Evolutionary conservation across 1,140 invertebrate genomes (phyloP), one percentile per base, ranked within the genome.

Genomic region (Magallana angulata): DNA sequence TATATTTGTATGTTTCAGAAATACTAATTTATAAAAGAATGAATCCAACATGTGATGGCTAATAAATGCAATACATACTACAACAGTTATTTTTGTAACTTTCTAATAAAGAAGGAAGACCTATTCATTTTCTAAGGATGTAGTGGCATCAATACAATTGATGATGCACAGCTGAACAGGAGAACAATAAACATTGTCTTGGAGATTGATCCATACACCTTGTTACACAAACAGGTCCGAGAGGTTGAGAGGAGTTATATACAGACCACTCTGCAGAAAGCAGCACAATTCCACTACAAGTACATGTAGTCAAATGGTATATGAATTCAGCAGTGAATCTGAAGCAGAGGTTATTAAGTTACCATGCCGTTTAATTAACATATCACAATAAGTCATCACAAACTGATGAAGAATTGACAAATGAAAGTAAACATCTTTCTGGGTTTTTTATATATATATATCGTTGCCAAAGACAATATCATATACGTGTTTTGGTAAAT

Each of bases 121-220:
- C 24, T 16, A 68, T 71, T 24, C 24, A 7, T 68, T n/a, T 76
- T n/a, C 57, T 16, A 36, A 91, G 90, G 90, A 24, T 91, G 90
- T 85, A 64, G 56, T 60, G 85, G 82, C 7, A 57, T 71, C 80
- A 14, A 30, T 80, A n/a, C n/a, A 48, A 56, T 14, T 60, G 62
- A 48, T 24, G 64, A 82, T 11, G 64, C 71, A 16, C 9, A 82
- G 58, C 86, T 94, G 59, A 94, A 93, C 86, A 93, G 93, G 48
- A 71, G 91, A 36, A 93, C 92, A 3, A 92, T 89, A 89, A 94
- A 92, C 89, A 92, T 94, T 30, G 88, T 90, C 12, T 57, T 94
- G 57, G 93, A 94, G 87, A 92, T 92, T 3, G 90, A 88, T 76
- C 68, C 84, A 12, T 89, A 91, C 57, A 92, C 93, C 0, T 16